These are phyloP conservation scores for Indicator maculatus DNA, from an alignment of 2,113 vertebrate species.

Conservation along the genomic window DNA sequence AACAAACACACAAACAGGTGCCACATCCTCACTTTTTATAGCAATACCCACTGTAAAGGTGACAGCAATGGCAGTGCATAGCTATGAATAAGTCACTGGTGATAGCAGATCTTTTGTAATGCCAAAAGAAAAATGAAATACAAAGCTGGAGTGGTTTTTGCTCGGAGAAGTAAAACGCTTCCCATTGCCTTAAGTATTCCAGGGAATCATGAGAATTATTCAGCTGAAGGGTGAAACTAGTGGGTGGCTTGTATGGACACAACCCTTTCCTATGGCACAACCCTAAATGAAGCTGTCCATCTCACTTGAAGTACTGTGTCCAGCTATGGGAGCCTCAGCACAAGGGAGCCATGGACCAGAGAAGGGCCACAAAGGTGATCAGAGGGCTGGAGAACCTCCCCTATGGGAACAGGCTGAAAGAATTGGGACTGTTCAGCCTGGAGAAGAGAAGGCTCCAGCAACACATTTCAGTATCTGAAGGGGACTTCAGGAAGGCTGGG, in stretches of 20 bases:
- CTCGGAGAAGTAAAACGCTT: background rate
- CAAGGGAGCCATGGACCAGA: too few relatives aligned
- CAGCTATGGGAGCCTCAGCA: too few relatives aligned
- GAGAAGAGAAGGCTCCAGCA: too few relatives aligned
- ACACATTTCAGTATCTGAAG: too few relatives aligned
- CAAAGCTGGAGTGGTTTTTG: background rate
- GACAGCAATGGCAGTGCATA: constrained; percentile 55
- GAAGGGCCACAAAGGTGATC: too few relatives aligned
- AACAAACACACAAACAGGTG: constrained; percentile 52
- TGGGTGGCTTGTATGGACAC: background rate
- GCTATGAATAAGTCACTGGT: constrained; percentile 53
- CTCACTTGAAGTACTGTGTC: too few relatives aligned
- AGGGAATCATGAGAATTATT: background rate
- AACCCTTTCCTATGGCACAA: background rate
- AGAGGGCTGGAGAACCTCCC: too few relatives aligned
- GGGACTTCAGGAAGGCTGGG: too few relatives aligned
- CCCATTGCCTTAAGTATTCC: background rate
- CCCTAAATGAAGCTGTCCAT: background rate
- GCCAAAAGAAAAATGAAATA: background rate
- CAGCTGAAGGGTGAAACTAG: background rate
- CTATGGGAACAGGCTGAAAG: too few relatives aligned
- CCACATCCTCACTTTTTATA: constrained; percentile 41
- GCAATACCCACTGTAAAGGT: constrained; percentile 49
- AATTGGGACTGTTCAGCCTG: too few relatives aligned
- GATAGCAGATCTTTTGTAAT: background rate